Evolutionary conservation across 2,888 invertebrate genomes (phyloP).

Genomic region (Apodemia mormo): DNA sequence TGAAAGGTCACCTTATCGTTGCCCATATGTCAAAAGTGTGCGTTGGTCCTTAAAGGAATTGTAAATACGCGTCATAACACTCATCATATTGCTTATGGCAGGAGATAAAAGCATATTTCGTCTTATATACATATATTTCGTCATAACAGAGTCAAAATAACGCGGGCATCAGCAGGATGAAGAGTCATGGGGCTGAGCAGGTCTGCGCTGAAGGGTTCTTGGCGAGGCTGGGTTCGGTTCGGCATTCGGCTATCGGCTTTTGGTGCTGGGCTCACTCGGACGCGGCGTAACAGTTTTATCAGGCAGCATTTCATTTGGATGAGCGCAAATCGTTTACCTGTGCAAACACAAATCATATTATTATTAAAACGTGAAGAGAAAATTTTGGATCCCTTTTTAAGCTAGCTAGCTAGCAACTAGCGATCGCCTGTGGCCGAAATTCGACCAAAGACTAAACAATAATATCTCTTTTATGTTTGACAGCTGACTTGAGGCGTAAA

Average conservation of each 20-base stretch:
- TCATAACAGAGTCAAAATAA: constrained; percentile 63
- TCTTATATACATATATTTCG: constrained; percentile 29
- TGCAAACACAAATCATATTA: constrained; percentile 15
- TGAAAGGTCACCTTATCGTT: too few relatives aligned
- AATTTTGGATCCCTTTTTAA: too few relatives aligned
- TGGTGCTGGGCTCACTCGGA: constrained; percentile 46
- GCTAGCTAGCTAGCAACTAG: too few relatives aligned
- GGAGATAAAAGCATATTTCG: not conserved
- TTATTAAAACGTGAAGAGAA: too few relatives aligned
- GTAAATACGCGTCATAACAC: too few relatives aligned
- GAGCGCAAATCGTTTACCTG: constrained; percentile 72
- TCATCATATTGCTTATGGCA: too few relatives aligned
- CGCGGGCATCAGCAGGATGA: constrained; percentile 62
- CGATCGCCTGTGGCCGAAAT: too few relatives aligned
- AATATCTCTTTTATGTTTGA: too few relatives aligned
- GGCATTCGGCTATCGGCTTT: constrained; percentile 30
- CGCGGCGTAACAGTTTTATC: constrained; percentile 52
- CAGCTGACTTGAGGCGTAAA: too few relatives aligned
- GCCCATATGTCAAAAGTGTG: too few relatives aligned
- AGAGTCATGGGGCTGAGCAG: constrained; percentile 65
- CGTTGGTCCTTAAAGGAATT: too few relatives aligned
- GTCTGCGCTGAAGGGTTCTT: constrained; percentile 45
- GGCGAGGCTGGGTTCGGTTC: constrained; percentile 40
- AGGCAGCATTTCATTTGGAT: constrained; percentile 75
- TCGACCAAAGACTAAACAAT: too few relatives aligned